Base-by-base conservation (phyloP, 2,797 vertebrate species). In the Ctenosaura bakeri region DNA sequence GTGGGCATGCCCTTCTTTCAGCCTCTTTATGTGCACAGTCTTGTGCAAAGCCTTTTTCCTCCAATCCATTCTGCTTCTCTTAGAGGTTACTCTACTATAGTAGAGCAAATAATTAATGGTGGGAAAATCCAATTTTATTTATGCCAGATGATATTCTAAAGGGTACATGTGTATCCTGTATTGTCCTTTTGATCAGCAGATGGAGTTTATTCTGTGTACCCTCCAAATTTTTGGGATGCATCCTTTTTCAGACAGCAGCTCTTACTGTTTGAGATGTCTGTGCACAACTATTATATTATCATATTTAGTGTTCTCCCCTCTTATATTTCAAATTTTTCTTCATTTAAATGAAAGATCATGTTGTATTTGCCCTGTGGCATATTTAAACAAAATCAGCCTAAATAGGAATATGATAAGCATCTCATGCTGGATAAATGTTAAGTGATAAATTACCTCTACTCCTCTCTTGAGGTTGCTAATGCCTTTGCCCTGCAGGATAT, bases 331-430 rank as follows among this genome's bases (percentile, higher is more conserved):
- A 12, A 86, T 80, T 88, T 88, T 74, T 80, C 32, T 86, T 86
- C 14, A 76, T 82, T 90, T 82, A 82, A 90, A 82, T 86, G 42
- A 73, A 62, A 35, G 64, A 73, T 92, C 20, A 38, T 71, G 88
- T 79, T 62, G 38, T 85, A 87, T 56, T 92, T 89, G 50, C 87
- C 92, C 90, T 52, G 73, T 12, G 92, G 94, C 89, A 91, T 0
- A 1, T 89, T 92, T 46, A 78, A 95, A 92, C 90, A 86, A 89
- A 91, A 73, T 91, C 84, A 0, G 29, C 86, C 66, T 92, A 89
- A 93, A 86, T 2, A 6, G 89, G 85, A 38, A 91, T 7, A 81
- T 93, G 95, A 93, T 46, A 62, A 94, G 52, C 93, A 93, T 94
- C 93, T 95, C 74, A 1, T 2, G 88, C 71, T 87, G 76, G 94